Evolutionary conservation across 2,888 invertebrate species (phyloP).

Genomic region (Drosophila kambysellisi): DNA sequence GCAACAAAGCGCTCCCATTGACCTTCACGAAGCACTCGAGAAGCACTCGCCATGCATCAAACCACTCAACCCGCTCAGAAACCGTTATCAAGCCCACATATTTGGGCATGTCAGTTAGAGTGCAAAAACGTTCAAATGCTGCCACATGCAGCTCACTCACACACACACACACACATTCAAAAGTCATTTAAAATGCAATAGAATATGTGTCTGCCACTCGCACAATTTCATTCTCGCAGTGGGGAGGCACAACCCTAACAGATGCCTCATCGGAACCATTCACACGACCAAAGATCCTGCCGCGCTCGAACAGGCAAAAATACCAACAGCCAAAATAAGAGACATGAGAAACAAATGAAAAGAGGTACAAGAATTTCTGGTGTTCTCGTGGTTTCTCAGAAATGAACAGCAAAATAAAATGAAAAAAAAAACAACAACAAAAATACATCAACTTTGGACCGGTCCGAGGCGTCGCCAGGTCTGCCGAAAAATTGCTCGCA

Average conservation of each 20-base stretch:
- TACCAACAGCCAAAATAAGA: slow-evolving; percentile 5
- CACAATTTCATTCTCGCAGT: slow-evolving; percentile 59
- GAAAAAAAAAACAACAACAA: background rate
- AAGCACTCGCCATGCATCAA: slow-evolving; percentile 42
- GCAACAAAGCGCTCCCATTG: slow-evolving; percentile 41
- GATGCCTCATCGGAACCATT: slow-evolving; percentile 38
- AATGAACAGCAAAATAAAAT: slow-evolving; percentile 12
- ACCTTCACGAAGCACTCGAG: slow-evolving; percentile 45
- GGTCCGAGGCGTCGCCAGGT: slow-evolving; percentile 56
- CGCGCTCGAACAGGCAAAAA: slow-evolving; percentile 20
- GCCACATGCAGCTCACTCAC: slow-evolving; percentile 48
- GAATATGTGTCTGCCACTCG: slow-evolving; percentile 46
- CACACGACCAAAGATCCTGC: slow-evolving; percentile 63
- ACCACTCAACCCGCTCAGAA: slow-evolving; percentile 39
- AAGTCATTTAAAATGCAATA: slow-evolving; percentile 66
- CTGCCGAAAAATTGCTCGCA: slow-evolving; percentile 61
- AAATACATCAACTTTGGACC: slow-evolving; percentile 36
- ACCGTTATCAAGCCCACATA: slow-evolving; percentile 53
- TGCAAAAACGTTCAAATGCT: slow-evolving; percentile 45
- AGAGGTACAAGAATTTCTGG: slow-evolving; percentile 55
- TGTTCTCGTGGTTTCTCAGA: slow-evolving; percentile 46
- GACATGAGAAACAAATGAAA: slow-evolving; percentile 23
- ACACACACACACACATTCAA: slow-evolving; percentile 40
- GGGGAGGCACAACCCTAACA: slow-evolving; percentile 36
- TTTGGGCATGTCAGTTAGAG: slow-evolving; percentile 51